Percentiles rank a stretch among this genome's conserved stretches.
Conservation (phyloP, 2,113 vertebrate genomes). For the Orthochromis indermauri region DNA sequence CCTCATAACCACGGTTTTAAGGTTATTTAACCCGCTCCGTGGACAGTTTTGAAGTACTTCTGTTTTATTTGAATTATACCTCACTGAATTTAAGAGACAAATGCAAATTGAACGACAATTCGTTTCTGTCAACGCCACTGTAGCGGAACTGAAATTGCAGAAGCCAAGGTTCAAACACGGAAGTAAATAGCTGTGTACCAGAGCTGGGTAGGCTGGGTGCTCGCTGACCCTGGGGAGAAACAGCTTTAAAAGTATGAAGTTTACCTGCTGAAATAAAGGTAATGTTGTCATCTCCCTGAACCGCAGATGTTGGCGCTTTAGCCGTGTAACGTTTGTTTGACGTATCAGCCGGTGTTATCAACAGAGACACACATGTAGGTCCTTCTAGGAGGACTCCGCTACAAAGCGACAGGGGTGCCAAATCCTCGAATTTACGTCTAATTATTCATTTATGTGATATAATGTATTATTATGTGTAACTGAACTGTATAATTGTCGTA, state of each 20-base stretch:
- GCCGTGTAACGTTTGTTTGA: not conserved
- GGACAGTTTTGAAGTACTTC: not conserved
- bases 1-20: not conserved
- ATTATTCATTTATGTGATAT: not conserved
- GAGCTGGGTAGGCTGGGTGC: not conserved
- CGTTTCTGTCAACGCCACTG: fast-evolving
- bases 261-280: not conserved
- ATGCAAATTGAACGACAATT: not conserved
- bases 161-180: not conserved
- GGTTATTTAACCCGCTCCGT: not conserved
- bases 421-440: not conserved
- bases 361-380: not conserved
- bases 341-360: not conserved
- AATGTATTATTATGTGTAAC: not conserved
- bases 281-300: not conserved
- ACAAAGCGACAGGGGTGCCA: not conserved
- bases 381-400: not conserved
- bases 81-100: not conserved
- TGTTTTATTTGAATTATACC: not conserved
- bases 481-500: fast-evolving
- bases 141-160: not conserved
- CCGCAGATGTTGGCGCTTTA: not conserved
- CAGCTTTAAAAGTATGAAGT: not conserved
- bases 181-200: constrained; percentile 3
- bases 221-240: not conserved